Percentiles rank a stretch among this genome's conserved stretches.
These are phyloP conservation scores for Cyphomyrmex costatus DNA, from an alignment of 1,140 invertebrate genomes.

Conservation along the genomic window DNA sequence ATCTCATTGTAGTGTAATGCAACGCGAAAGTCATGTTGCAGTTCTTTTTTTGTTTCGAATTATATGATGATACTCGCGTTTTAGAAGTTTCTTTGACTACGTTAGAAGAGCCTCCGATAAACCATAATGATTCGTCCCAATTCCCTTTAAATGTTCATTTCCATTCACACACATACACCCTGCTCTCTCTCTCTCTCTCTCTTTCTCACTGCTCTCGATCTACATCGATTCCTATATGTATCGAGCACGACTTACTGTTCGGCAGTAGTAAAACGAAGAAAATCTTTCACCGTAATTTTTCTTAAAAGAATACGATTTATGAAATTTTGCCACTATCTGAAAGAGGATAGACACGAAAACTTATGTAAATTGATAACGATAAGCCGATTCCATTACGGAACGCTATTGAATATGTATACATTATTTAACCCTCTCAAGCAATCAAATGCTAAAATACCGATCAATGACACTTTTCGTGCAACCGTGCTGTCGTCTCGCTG, in stretches of 20 bases:
- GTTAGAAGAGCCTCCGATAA: slow-evolving; percentile 57
- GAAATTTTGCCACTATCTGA: slow-evolving; percentile 18
- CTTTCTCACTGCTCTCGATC: slow-evolving; percentile 28
- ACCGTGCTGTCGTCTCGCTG: slow-evolving; percentile 1
- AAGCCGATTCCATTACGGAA: neutral
- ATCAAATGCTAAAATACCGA: slow-evolving; percentile 58
- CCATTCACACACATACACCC: no score
- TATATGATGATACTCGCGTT: neutral
- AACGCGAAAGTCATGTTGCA: neutral
- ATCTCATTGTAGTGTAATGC: neutral
- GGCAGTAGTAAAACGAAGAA: neutral
- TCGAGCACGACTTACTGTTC: slow-evolving; percentile 20
- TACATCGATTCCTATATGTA: slow-evolving; percentile 22
- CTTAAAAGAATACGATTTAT: neutral
- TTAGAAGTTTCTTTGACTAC: slow-evolving; percentile 28
- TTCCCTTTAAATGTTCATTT: slow-evolving; percentile 62
- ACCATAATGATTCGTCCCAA: slow-evolving; percentile 66
- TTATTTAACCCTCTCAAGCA: slow-evolving; percentile 37
- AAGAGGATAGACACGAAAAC: slow-evolving; percentile 43
- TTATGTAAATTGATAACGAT: slow-evolving; percentile 47
- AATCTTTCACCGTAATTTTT: slow-evolving; percentile 28
- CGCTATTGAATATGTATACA: slow-evolving; percentile 60
- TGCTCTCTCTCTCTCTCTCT: neutral
- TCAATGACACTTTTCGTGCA: slow-evolving; percentile 35
- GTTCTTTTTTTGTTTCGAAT: slow-evolving; percentile 3